Percentiles rank a stretch among this genome's conserved stretches.
phyloP scores from a whole-genome alignment of 2,888 invertebrate species.

The Limnephilus marmoratus region DNA sequence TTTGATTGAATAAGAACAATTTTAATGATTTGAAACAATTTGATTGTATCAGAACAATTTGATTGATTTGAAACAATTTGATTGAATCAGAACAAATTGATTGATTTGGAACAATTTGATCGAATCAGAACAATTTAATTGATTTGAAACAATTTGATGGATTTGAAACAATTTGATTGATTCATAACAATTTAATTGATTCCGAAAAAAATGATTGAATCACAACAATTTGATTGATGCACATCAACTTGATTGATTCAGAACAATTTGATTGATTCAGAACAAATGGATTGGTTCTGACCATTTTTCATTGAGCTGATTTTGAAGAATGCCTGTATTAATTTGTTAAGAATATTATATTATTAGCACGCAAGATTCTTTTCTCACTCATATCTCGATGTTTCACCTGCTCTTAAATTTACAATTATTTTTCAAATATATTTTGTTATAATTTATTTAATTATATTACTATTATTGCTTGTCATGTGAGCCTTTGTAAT shows the following conservation, averaged over 20 bases:
- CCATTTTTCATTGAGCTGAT: neutral
- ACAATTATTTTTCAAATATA: conserved; percentile 61
- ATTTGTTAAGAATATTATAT: conserved; percentile 9
- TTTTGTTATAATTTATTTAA: conserved; percentile 56
- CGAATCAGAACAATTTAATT: no score
- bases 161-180: no score
- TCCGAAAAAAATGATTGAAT: no score
- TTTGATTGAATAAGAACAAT: no score
- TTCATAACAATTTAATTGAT: no score
- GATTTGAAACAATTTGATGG: no score
- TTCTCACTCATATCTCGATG: conserved; percentile 63
- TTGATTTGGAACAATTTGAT: no score
- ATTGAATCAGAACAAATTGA: no score
- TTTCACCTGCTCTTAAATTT: conserved; percentile 67
- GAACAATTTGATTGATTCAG: neutral
- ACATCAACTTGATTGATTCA: no score
- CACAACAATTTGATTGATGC: no score
- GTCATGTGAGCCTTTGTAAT: conserved; percentile 58
- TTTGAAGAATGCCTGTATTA: neutral
- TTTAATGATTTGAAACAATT: no score
- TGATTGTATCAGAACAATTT: neutral
- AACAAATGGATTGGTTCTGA: neutral
- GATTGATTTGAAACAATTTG: no score
- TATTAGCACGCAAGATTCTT: conserved; percentile 21
- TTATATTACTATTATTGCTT: conserved; percentile 40